Base-by-base conservation (phyloP, 2,113 vertebrate genomes). In the Bagarius yarrelli region DNA sequence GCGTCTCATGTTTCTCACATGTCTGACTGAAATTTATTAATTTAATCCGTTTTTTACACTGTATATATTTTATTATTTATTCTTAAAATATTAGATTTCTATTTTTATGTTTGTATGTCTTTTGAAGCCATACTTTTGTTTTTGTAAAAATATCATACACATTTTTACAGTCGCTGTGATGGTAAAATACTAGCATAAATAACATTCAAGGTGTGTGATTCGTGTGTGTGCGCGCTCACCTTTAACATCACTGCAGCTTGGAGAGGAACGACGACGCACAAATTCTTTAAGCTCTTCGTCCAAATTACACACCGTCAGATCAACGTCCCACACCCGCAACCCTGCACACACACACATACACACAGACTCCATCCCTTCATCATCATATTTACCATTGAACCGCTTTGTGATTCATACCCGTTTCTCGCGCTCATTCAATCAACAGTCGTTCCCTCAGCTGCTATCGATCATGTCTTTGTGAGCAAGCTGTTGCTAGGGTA, bases 311-410 rank as follows among this genome's bases (percentile, higher is more conserved):
- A 86, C 60, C 0, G 86, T 80, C 21, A 95, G 91, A 78, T 97
- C 93, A 0, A 97, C 87, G 52, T 95, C 94, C 97, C 97, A 98
- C 0, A 94, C 95, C 12, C 92, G 93, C 56, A 98, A 89, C 8
- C 95, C 96, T 97, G 81, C 83, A 85, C 84, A 82, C 86, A 83
- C 80, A 56, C 60, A 83, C 47, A 64, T 47, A 53, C 19, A 32
- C 40, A 64, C 40, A 78, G 57, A 77, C 52, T 14, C 3, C 21
- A n/a, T 66, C 32, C 27, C 16, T 3, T 66, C 9, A 30, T 66
- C 9, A 47, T 11, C 9, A 47, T 47, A 47, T 47, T 8, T 47
- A 1, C 4, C 44, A 47, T 47, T 47, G 9, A 47, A 47, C 44
- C 44, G 9, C 44, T 47, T 4, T 8, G 9, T 47, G 5, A 47